phyloP scores from a whole-genome alignment of 2,113 vertebrate genomes.

The Propithecus coquereli region DNA sequence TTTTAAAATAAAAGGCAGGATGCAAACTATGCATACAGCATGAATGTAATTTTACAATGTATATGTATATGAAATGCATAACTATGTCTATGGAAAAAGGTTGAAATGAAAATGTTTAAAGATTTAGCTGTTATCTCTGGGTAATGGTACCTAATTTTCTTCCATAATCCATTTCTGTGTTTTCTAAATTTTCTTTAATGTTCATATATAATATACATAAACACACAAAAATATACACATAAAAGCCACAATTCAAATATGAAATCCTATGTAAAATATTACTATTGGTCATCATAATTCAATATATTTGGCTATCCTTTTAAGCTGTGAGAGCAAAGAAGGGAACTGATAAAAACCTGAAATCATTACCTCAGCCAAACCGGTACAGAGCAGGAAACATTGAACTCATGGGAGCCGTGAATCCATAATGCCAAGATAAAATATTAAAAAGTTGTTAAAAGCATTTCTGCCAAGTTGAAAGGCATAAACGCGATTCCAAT shows the following conservation, averaged over 20 bases:
- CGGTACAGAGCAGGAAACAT: conserved; percentile 10
- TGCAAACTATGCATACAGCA: background rate
- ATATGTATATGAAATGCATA: background rate
- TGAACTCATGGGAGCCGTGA: conserved; percentile 52
- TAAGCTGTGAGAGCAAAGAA: background rate
- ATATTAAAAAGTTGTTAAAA: conserved; percentile 74
- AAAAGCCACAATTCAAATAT: background rate
- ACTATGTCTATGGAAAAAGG: background rate
- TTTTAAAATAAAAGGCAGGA: background rate
- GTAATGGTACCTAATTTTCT: background rate
- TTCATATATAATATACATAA: background rate
- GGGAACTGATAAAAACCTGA: conserved; percentile 37
- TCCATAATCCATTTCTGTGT: background rate
- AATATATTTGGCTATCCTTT: background rate
- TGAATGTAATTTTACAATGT: background rate
- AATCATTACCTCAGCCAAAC: background rate
- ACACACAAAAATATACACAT: background rate
- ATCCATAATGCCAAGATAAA: conserved; percentile 42
- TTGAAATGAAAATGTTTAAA: background rate
- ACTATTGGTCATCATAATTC: background rate
- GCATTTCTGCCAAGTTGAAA: conserved; percentile 67
- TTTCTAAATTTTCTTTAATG: background rate
- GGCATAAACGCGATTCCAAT: conserved; percentile 56
- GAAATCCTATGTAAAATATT: background rate
- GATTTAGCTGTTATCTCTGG: background rate